Evolutionary conservation across 1,140 invertebrate species (phyloP).

Genomic region (Drosophila malerkotliana): DNA sequence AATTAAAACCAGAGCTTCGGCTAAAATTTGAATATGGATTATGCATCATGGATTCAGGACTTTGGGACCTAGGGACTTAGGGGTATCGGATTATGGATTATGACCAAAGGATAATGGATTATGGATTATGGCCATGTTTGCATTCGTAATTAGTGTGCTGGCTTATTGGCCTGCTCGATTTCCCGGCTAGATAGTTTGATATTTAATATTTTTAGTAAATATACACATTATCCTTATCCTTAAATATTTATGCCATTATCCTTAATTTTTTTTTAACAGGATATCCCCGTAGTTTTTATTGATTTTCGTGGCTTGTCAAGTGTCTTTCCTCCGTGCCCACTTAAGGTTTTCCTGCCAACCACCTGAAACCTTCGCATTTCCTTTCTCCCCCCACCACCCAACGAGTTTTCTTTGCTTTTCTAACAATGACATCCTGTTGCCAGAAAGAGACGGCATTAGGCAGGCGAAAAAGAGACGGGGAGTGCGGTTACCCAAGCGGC

Average conservation of each 20-base stretch:
- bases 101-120: background rate
- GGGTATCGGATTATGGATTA: background rate
- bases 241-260: background rate
- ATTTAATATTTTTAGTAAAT: too few species aligned
- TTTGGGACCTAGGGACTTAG: background rate
- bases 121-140: conserved; percentile 13
- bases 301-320: conserved; percentile 41
- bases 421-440: conserved; percentile 2
- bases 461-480: background rate
- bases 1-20: background rate
- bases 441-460: conserved; percentile 4
- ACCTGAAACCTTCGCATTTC: conserved; percentile 26
- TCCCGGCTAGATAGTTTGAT: too few species aligned
- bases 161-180: too few species aligned
- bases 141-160: conserved; percentile 11
- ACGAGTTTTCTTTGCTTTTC: background rate
- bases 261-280: conserved; percentile 9
- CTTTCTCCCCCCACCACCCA: background rate
- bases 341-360: conserved; percentile 16
- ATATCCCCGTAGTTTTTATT: conserved; percentile 20
- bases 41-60: conserved; percentile 1
- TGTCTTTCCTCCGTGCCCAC: conserved; percentile 33
- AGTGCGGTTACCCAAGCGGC: conserved; percentile 10
- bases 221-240: too few species aligned
- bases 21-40: conserved; percentile 11